These are phyloP conservation scores for Platysteira castanea DNA, from an alignment of 2,113 vertebrate genomes.

Conservation along the genomic window DNA sequence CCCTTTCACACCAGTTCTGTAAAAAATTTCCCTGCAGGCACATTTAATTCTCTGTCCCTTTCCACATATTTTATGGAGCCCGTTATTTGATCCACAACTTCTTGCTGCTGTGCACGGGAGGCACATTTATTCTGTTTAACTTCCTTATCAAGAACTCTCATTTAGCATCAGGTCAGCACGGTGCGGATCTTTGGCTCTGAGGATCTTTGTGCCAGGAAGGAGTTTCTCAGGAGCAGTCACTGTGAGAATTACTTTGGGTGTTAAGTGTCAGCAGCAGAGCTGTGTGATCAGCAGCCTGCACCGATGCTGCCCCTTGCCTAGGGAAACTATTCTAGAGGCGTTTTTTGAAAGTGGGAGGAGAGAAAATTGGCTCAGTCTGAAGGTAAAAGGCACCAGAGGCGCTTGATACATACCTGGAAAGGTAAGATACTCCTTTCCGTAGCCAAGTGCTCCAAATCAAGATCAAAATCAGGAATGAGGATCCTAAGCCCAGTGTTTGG, in stretches of 20 bases:
- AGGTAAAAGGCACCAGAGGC: not conserved
- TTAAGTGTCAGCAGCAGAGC: not conserved
- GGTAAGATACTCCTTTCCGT: not conserved
- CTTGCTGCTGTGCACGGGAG: not conserved
- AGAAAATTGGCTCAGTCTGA: not conserved
- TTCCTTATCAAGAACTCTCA: not conserved
- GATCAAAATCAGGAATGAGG: not conserved
- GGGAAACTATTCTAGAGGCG: not conserved
- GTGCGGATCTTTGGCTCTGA: not conserved
- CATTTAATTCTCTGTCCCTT: not conserved
- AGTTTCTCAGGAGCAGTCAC: not conserved
- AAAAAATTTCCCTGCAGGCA: not conserved
- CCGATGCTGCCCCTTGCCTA: not conserved
- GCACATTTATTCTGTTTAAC: not conserved
- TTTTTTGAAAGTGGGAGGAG: not conserved
- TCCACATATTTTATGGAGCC: not conserved
- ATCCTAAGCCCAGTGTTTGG: not conserved
- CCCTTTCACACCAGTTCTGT: not conserved
- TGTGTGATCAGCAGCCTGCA: not conserved
- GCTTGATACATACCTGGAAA: not conserved
- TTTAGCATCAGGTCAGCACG: not conserved
- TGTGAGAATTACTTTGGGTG: not conserved
- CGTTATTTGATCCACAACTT: not conserved
- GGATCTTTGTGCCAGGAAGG: not conserved
- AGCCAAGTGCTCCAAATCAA: not conserved